Base-by-base conservation (phyloP, 2,113 vertebrate species). In the Bufo gargarizans region DNA sequence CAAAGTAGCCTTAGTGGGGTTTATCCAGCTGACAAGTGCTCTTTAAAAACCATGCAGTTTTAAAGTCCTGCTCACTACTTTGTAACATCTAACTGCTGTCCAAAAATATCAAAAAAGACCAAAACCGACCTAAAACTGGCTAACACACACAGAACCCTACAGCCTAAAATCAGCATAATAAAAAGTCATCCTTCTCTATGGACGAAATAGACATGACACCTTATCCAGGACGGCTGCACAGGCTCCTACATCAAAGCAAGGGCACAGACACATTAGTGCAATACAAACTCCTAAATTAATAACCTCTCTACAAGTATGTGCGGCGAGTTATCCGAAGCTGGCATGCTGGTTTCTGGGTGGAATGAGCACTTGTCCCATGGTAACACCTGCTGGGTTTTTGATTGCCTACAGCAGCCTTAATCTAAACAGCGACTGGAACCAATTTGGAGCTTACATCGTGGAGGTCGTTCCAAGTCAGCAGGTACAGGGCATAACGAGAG, bases 391-490 rank as follows among this genome's bases (percentile, higher is more conserved):
- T 86, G 74, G 58, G 85, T 86, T 86, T 86, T 77, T 86, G 85
- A 86, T 86, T 86, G 77, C 76, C 77, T 86, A 22, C 85, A 65
- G 76, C 76, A 77, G 85, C 85, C 77, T 69, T 86, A 86, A 86
- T 86, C 76, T 79, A 53, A 86, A 86, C 76, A 77, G 45, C 53
- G 71, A 59, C 74, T 86, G 61, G 56, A 80, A 78, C 85, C 85
- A 86, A 86, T 86, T 86, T 86, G 63, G 61, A 79, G 77, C 33
- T 16, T 55, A n/a, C 2, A 80, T 80, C 49, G 6, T 43, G 13
- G 22, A 86, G 77, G 85, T 86, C 77, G 80, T 86, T 86, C 76
- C 45, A 86, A 69, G 85, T 55, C 85, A 80, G 85, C 85, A 86
- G 85, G 85, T 86, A 86, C 45, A 8, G 47, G 0, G 17, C 53